A percentile compares a stretch with the other conserved stretches of the same genome.
These are phyloP conservation scores for Epizoanthus ramosus DNA, from an alignment of 92 coral and sea anemone genomes.

Conservation along the genomic window DNA sequence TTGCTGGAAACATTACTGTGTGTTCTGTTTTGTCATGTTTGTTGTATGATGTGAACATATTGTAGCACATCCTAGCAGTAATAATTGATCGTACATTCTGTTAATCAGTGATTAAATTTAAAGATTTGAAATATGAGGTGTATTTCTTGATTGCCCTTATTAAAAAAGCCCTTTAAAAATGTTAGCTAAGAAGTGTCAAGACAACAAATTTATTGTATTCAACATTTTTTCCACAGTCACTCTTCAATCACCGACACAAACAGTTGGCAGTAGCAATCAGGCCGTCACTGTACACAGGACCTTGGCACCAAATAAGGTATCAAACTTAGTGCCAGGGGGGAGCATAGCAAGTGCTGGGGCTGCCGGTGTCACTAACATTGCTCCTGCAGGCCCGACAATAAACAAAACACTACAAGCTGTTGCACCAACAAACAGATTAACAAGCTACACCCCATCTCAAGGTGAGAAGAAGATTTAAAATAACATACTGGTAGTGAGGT, in stretches of 20 bases:
- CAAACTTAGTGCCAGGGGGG: conserved; percentile 54
- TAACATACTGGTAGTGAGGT: not conserved
- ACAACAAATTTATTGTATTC: not conserved
- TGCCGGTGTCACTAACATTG: conserved; percentile 57
- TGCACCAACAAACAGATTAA: conserved; percentile 15
- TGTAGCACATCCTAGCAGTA: too few relatives aligned
- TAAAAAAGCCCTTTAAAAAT: too few relatives aligned
- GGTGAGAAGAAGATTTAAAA: not conserved
- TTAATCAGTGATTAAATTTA: too few relatives aligned
- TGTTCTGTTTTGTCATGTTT: too few relatives aligned
- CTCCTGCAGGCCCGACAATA: conserved; percentile 62
- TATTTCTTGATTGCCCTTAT: too few relatives aligned
- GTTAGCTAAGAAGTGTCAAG: not conserved
- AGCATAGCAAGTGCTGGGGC: conserved; percentile 55
- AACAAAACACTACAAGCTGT: conserved; percentile 62
- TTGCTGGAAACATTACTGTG: too few relatives aligned
- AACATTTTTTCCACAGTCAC: not conserved
- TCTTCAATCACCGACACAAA: conserved; percentile 42
- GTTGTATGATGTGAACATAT: too few relatives aligned
- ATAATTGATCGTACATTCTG: too few relatives aligned
- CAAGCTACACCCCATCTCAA: conserved; percentile 35
- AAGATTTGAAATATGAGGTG: too few relatives aligned
- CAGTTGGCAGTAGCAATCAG: conserved; percentile 29
- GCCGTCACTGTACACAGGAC: conserved; percentile 71
- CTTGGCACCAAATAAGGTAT: conserved; percentile 75